Conservation (phyloP, 2,797 vertebrate species). For the Sebastes iracundus region DNA sequence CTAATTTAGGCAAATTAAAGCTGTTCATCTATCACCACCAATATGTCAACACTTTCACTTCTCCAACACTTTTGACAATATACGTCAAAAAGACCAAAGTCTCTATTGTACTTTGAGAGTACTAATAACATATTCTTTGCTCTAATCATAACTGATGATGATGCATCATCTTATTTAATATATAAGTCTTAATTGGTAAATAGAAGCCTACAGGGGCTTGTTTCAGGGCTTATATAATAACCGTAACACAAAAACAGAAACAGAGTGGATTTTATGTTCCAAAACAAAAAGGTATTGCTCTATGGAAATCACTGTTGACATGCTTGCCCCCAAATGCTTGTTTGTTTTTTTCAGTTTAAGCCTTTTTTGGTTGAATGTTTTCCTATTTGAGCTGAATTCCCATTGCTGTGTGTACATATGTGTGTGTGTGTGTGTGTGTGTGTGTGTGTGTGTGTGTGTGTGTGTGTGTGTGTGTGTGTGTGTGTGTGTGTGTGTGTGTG, state of each 20-base stretch:
- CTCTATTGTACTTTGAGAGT: not conserved
- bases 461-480: no score
- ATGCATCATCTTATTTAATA: constrained; percentile 12
- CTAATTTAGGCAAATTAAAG: not conserved
- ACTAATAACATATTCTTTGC: not conserved
- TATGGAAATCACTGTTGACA: constrained; percentile 54
- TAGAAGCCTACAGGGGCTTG: not conserved
- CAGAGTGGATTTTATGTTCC: constrained; percentile 31
- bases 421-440: constrained; percentile 2
- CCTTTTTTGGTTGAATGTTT: constrained; percentile 33
- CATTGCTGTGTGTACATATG: not conserved
- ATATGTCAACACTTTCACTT: not conserved
- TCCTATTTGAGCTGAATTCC: constrained; percentile 17
- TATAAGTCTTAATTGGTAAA: constrained; percentile 16
- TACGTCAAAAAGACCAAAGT: not conserved
- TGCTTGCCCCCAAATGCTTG: constrained; percentile 42
- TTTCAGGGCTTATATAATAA: constrained; percentile 31
- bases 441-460: no score
- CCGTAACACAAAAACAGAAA: constrained; percentile 11
- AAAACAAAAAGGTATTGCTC: constrained; percentile 24
- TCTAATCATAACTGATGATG: constrained; percentile 9
- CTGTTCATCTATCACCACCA: not conserved
- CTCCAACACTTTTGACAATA: not conserved
- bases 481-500: no score
- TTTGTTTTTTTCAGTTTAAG: constrained; percentile 47